A percentile compares a stretch with the other conserved stretches of the same genome.
Conservation (phyloP, 1,140 invertebrate species). For the Chironomus tepperi region DNA sequence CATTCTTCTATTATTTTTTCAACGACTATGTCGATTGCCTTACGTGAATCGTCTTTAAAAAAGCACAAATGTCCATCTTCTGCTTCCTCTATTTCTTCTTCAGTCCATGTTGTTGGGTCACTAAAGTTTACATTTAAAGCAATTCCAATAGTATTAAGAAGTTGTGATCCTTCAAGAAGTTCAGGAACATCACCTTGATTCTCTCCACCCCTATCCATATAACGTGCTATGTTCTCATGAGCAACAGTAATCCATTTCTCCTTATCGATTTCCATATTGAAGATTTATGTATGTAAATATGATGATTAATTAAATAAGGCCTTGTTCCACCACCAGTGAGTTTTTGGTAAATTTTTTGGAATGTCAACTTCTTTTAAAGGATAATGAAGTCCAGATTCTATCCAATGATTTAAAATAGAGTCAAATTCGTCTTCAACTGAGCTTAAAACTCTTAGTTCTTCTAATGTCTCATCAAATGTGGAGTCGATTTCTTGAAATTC, state of each 20-base stretch:
- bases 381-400: not conserved
- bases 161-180: conserved; percentile 9
- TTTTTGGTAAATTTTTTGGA: conserved; percentile 19
- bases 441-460: not conserved
- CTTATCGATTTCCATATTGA: conserved; percentile 5
- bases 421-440: conserved; percentile 19
- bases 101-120: not conserved
- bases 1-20: not conserved
- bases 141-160: conserved; percentile 18
- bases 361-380: not conserved
- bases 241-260: conserved; percentile 7
- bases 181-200: conserved; percentile 4
- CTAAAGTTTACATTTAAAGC: conserved; percentile 16
- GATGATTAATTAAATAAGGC: not conserved
- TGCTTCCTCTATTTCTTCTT: not conserved
- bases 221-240: conserved; percentile 1
- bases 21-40: not conserved
- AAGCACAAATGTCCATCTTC: conserved; percentile 1
- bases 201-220: not conserved
- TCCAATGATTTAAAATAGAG: not conserved
- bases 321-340: not conserved
- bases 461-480: not conserved
- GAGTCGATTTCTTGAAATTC: conserved; percentile 8
- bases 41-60: not conserved
- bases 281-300: no score